These are phyloP conservation scores for Cerceris ruficornis DNA, from an alignment of 2,888 invertebrate genomes.

Conservation along the genomic window DNA sequence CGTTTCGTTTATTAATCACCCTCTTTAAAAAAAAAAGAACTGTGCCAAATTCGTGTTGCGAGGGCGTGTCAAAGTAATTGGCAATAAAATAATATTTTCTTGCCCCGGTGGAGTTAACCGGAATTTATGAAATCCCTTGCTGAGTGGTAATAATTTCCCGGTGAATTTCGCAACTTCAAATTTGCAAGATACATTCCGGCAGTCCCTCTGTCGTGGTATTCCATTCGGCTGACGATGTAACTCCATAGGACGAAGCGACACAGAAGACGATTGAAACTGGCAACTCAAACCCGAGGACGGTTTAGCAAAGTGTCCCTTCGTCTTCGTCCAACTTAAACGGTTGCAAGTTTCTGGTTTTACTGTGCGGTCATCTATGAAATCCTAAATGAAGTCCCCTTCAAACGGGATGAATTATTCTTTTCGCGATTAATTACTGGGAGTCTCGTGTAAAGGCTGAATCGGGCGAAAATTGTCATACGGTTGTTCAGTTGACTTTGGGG, in stretches of 20 bases:
- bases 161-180: conserved; percentile 36
- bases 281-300: conserved; percentile 18
- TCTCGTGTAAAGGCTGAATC: too few species aligned
- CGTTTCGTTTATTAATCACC: too few species aligned
- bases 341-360: conserved; percentile 34
- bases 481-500: too few species aligned
- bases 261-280: conserved; percentile 25
- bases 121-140: conserved; percentile 13
- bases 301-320: conserved; percentile 28
- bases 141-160: conserved; percentile 59
- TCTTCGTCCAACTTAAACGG: conserved; percentile 23
- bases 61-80: background rate
- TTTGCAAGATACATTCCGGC: conserved; percentile 35
- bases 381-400: background rate
- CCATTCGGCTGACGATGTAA: conserved; percentile 47
- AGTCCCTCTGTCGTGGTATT: conserved; percentile 55
- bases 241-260: conserved; percentile 36
- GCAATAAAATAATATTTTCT: too few species aligned
- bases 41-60: background rate
- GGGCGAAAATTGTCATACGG: too few species aligned
- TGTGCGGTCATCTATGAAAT: background rate
- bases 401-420: background rate
- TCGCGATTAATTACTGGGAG: too few species aligned
- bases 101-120: background rate
- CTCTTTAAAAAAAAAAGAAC: too few species aligned